phyloP scores from a whole-genome alignment of 2,888 invertebrate species.

The Drosophila prostipennis region DNA sequence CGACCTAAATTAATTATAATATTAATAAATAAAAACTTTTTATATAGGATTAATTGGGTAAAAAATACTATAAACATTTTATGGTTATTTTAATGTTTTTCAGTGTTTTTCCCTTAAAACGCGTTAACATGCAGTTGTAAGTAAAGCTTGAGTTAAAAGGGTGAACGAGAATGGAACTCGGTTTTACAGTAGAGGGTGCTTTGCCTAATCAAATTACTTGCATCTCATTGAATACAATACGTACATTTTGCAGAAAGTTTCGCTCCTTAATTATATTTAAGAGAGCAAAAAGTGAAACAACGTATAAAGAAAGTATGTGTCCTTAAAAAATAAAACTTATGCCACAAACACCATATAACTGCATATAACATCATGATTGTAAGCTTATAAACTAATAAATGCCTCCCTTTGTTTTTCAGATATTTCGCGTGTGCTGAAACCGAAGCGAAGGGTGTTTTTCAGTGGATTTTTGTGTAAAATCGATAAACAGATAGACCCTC shows the following conservation, averaged over 20 bases:
- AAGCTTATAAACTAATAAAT: not conserved
- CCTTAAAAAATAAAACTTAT: not conserved
- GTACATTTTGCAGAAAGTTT: not conserved
- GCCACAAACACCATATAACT: not conserved
- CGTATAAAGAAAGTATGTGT: too few relatives aligned
- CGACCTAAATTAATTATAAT: too few relatives aligned
- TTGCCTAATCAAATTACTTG: conserved; percentile 5
- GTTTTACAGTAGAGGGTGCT: not conserved
- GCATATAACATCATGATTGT: not conserved
- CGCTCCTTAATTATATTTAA: not conserved
- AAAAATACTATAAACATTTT: too few relatives aligned
- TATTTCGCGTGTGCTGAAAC: conserved; percentile 10
- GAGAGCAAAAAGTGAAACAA: too few relatives aligned
- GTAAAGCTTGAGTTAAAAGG: not conserved
- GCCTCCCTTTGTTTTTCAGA: conserved; percentile 7
- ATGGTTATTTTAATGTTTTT: not conserved
- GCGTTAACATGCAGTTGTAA: not conserved
- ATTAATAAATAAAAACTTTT: too few relatives aligned
- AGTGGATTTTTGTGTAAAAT: conserved; percentile 63
- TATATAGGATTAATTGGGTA: too few relatives aligned
- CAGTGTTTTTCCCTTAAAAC: not conserved
- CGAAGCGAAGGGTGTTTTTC: conserved; percentile 51
- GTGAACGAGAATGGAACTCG: not conserved
- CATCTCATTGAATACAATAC: not conserved
- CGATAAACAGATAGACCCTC: conserved; percentile 53